A percentile compares a stretch with the other conserved stretches of the same genome.
Conservation (phyloP, 2,113 vertebrate genomes). For the Equus quagga region DNA sequence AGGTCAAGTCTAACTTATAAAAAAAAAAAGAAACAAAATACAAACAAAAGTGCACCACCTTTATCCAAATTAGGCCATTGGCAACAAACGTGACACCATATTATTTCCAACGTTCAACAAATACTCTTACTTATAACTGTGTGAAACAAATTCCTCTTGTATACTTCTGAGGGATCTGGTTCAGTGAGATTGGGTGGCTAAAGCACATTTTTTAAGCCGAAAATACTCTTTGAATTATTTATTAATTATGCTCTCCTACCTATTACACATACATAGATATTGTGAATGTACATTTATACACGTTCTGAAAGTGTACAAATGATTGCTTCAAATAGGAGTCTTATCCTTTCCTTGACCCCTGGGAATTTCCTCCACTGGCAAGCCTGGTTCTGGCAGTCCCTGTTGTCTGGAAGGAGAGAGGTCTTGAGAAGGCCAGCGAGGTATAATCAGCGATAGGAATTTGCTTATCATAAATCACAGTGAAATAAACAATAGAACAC, state of each 20-base stretch:
- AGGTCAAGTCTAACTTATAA: not conserved
- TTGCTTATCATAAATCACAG: conserved; percentile 59
- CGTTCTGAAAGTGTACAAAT: not conserved
- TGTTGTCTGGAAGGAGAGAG: not conserved
- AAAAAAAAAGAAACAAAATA: not conserved
- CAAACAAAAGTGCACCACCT: not conserved
- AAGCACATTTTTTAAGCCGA: not conserved
- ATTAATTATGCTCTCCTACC: not conserved
- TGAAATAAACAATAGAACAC: conserved; percentile 51
- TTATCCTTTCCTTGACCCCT: not conserved
- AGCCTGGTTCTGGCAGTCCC: not conserved
- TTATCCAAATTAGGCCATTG: not conserved
- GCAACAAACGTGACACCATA: not conserved
- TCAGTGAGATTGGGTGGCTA: not conserved
- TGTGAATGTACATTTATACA: not conserved
- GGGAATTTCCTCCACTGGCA: conserved; percentile 44
- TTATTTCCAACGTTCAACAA: not conserved
- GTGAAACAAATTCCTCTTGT: not conserved
- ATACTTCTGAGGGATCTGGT: not conserved
- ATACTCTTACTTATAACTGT: not conserved
- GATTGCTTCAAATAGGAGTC: not conserved
- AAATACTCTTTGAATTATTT: not conserved
- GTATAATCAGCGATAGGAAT: conserved; percentile 42
- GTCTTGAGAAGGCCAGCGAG: not conserved
- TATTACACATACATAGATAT: not conserved